A percentile compares a stretch with the other conserved stretches of the same genome.
Conservation (phyloP, 2,888 invertebrate genomes). For the Galeopsomyia nigrocyanea region DNA sequence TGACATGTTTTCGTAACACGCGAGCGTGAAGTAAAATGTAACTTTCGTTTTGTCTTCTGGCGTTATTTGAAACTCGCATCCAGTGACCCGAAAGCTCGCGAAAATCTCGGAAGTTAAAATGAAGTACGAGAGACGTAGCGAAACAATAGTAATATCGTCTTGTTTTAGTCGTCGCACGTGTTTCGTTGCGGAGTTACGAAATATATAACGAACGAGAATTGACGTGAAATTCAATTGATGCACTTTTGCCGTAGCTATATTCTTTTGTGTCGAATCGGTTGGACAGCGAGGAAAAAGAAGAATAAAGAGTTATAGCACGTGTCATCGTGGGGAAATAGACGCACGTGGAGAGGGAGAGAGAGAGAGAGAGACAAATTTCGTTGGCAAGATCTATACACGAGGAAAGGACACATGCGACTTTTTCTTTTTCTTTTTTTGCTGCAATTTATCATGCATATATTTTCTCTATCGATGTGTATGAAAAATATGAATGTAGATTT, state of each 20-base stretch:
- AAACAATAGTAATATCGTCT: too few species aligned
- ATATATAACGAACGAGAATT: background rate
- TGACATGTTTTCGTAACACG: too few species aligned
- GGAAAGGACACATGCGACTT: background rate
- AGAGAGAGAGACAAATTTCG: slow-evolving; percentile 18
- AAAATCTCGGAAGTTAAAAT: too few species aligned
- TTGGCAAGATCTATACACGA: slow-evolving; percentile 2
- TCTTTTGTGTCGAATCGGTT: slow-evolving; percentile 7
- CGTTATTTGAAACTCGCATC: too few species aligned
- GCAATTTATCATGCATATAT: background rate
- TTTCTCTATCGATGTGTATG: slow-evolving; percentile 5
- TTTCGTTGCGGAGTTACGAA: background rate
- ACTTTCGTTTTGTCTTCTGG: too few species aligned
- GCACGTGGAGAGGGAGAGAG: slow-evolving; percentile 16
- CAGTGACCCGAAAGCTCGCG: too few species aligned
- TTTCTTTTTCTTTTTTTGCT: background rate
- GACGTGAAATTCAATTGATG: slow-evolving; percentile 25
- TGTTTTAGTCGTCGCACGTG: too few species aligned
- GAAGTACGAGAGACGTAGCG: too few species aligned
- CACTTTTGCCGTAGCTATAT: background rate
- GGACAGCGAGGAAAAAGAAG: background rate
- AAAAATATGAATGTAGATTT: too few species aligned
- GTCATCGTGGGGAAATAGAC: slow-evolving; percentile 51
- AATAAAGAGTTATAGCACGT: slow-evolving; percentile 50
- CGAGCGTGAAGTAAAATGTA: too few species aligned